phyloP scores from a whole-genome alignment of 2,797 vertebrate species.

The Picus viridis region DNA sequence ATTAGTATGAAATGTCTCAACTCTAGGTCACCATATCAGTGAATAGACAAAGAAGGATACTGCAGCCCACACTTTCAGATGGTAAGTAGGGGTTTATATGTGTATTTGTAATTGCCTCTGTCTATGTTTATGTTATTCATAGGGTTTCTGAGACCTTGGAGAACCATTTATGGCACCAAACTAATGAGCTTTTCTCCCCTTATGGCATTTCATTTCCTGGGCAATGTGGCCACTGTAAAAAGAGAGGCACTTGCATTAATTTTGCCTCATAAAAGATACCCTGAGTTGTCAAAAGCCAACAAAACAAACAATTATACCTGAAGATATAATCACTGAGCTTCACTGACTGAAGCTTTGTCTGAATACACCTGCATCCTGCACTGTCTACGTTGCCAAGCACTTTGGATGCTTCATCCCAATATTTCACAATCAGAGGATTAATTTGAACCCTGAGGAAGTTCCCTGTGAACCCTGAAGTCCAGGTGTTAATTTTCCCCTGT shows the following conservation, averaged over 20 bases:
- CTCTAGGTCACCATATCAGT: not conserved
- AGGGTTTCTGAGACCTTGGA: not conserved
- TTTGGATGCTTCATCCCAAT: not conserved
- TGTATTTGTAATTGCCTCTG: not conserved
- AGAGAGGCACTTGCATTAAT: slow-evolving; percentile 6
- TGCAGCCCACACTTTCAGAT: not conserved
- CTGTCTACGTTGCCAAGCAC: not conserved
- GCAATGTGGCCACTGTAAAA: not conserved
- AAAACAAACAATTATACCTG: not conserved
- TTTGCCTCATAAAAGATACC: not conserved
- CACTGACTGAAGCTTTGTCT: not conserved
- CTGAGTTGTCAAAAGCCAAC: slow-evolving; percentile 12
- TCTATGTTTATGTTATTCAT: not conserved
- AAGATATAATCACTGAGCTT: not conserved
- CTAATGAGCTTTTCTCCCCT: slow-evolving; percentile 23
- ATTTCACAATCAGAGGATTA: not conserved
- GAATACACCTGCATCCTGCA: not conserved
- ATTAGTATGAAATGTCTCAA: not conserved
- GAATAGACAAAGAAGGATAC: not conserved
- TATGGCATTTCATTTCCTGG: slow-evolving; percentile 30
- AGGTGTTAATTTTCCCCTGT: not conserved
- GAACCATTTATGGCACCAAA: not conserved
- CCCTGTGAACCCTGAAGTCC: not conserved
- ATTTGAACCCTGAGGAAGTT: not conserved
- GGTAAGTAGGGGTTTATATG: not conserved